Base-by-base conservation (phyloP, 1,140 invertebrate genomes). In the Drosophila subobscura region DNA sequence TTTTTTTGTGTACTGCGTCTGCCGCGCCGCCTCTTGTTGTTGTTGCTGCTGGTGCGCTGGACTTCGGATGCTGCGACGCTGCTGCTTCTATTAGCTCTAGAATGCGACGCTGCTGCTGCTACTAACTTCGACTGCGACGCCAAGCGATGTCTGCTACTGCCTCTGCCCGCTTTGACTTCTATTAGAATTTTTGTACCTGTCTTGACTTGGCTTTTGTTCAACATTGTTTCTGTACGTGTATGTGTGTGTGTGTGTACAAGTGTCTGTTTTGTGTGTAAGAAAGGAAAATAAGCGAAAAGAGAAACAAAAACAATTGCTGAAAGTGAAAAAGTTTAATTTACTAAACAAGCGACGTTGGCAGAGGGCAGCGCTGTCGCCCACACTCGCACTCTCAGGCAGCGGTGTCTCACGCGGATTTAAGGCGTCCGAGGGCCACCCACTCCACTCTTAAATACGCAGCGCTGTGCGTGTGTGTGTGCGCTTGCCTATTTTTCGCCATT, bases 291-390 rank as follows among this genome's bases (percentile, higher is more conserved):
- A 57, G 67, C 49, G 40, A 59, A 76, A 67, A 57, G 16, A 64
- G 22, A 54, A 46, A 76, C 29, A 63, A 76, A 75, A 75, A 67
- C 55, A 58, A 79, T 85, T 77, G 60, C 73, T 58, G 84, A 86
- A 86, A 86, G 83, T 86, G 83, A 86, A 86, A 27, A 86, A 88
- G 83, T 79, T 86, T 88, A 86, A 86, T 86, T 86, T 86, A 86
- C 78, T 83, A 86, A 88, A 88, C 63, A 83, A 88, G 72, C 71
- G 70, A 27, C 46, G 33, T 4, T 37, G 33, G 33, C 33, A 37
- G 33, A 37, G 33, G 55, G 50, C 54, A 72, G 33, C 50, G 20
- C 33, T 37, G 33, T 37, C 33, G 23, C 14, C 52, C 67, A 44
- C 49, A 54, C 54, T 50, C 49, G 50, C 27, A 49, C 14, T 41